Conservation (phyloP, 2,888 invertebrate species). For the Clostera curtula region DNA sequence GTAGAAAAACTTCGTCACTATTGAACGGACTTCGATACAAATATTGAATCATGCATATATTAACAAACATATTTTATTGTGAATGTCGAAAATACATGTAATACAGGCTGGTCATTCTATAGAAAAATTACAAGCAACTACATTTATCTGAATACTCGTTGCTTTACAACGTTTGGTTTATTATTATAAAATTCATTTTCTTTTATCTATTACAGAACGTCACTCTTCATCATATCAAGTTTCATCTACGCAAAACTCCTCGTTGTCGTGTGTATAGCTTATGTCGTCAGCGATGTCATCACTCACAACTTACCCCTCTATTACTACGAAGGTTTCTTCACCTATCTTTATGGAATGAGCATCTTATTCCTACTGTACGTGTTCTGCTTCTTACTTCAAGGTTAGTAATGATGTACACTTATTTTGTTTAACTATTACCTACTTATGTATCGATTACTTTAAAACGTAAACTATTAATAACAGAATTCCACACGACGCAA, state of each 20-base stretch:
- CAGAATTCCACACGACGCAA: too few species aligned
- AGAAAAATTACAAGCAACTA: too few species aligned
- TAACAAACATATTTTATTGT: too few species aligned
- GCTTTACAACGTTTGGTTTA: conserved; percentile 12
- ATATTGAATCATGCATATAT: too few species aligned
- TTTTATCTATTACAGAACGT: conserved; percentile 82
- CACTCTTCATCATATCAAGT: conserved; percentile 95
- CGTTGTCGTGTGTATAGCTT: conserved; percentile 94
- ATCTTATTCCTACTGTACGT: conserved; percentile 95
- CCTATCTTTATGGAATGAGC: conserved; percentile 94
- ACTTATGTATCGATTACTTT: too few species aligned
- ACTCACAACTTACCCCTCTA: conserved; percentile 93
- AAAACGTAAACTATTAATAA: too few species aligned
- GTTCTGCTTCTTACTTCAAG: conserved; percentile 94
- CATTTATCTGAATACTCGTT: too few species aligned
- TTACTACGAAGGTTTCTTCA: conserved; percentile 97
- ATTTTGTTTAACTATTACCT: too few species aligned
- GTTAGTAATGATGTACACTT: conserved; percentile 52
- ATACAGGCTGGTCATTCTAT: too few species aligned
- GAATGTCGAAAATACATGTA: too few species aligned
- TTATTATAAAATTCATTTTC: conserved; percentile 6
- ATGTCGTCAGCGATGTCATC: conserved; percentile 95
- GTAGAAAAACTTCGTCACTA: too few species aligned
- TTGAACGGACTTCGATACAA: too few species aligned
- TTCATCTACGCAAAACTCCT: conserved; percentile 96